phyloP scores from a whole-genome alignment of 2,113 vertebrate species.

The Trachemys scripta region DNA sequence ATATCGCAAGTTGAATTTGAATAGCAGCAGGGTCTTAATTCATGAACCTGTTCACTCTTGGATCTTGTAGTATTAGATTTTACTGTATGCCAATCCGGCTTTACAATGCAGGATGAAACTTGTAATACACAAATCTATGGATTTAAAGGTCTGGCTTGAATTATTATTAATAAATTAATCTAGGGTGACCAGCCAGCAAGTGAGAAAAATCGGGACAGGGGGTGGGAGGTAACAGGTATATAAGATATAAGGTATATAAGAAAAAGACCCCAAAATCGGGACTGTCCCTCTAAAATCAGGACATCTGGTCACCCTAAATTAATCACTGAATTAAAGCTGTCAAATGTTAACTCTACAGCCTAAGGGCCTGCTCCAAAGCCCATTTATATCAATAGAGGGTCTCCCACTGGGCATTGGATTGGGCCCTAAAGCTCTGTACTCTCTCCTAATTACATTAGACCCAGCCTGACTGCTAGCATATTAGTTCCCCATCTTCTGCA shows the following conservation, averaged over 20 bases:
- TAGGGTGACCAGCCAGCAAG: too few relatives aligned
- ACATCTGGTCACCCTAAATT: not conserved
- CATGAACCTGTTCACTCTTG: not conserved
- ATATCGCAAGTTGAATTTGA: not conserved
- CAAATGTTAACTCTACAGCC: not conserved
- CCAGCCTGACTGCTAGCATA: not conserved
- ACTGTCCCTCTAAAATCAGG: too few relatives aligned
- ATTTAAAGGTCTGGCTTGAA: not conserved
- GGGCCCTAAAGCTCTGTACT: not conserved
- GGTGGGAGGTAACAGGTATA: too few relatives aligned
- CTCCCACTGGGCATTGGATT: not conserved
- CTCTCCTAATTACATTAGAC: not conserved
- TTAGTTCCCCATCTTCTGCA: not conserved
- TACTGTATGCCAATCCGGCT: not conserved
- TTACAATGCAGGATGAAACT: not conserved
- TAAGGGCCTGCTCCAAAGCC: not conserved
- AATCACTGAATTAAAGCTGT: not conserved
- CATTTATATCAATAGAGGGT: not conserved
- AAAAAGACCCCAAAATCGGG: too few relatives aligned
- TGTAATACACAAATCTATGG: not conserved
- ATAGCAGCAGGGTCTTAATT: not conserved
- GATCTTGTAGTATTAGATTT: not conserved
- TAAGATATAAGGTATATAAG: too few relatives aligned
- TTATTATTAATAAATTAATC: not conserved
- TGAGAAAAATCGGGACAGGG: too few relatives aligned